Percentiles rank a stretch among this genome's conserved stretches.
Evolutionary conservation across 2,113 vertebrate genomes (phyloP).

Genomic region (Ornithorhynchus anatinus): DNA sequence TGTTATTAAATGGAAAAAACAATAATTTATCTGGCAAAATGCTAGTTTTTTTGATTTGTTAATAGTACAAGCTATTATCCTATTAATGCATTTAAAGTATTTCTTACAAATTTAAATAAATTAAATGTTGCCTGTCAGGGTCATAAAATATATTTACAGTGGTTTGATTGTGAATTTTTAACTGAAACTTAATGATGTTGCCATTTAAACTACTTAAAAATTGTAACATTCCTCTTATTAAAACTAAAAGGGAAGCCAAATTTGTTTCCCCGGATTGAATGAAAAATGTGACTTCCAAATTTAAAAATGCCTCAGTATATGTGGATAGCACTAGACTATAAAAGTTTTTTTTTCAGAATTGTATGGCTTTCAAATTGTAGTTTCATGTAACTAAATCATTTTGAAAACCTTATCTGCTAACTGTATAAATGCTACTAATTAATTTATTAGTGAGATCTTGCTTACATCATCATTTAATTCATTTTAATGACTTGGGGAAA

Average conservation of each 20-base stretch:
- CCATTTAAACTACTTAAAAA: constrained; percentile 80
- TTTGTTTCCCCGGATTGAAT: constrained; percentile 80
- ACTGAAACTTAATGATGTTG: constrained; percentile 76
- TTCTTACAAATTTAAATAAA: constrained; percentile 87
- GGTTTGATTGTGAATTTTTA: constrained; percentile 80
- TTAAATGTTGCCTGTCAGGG: constrained; percentile 72
- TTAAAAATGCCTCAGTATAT: constrained; percentile 75
- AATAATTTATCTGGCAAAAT: constrained; percentile 69
- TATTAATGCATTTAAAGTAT: constrained; percentile 87
- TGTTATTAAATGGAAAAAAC: constrained; percentile 44
- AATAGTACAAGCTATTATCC: constrained; percentile 88
- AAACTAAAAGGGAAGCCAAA: constrained; percentile 86
- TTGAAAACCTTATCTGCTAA: constrained; percentile 70
- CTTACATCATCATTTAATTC: constrained; percentile 67
- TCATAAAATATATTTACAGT: constrained; percentile 79
- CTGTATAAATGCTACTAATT: constrained; percentile 73
- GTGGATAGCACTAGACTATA: constrained; percentile 80
- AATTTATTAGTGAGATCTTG: constrained; percentile 56
- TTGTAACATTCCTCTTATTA: constrained; percentile 82
- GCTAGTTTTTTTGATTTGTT: constrained; percentile 88
- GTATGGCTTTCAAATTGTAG: constrained; percentile 65
- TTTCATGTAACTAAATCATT: constrained; percentile 73
- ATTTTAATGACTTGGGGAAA: constrained; percentile 52
- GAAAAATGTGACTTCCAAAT: constrained; percentile 73
- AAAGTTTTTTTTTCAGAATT: constrained; percentile 68